Evolutionary conservation across 1,140 invertebrate genomes (phyloP).

Genomic region (Eciton burchellii): DNA sequence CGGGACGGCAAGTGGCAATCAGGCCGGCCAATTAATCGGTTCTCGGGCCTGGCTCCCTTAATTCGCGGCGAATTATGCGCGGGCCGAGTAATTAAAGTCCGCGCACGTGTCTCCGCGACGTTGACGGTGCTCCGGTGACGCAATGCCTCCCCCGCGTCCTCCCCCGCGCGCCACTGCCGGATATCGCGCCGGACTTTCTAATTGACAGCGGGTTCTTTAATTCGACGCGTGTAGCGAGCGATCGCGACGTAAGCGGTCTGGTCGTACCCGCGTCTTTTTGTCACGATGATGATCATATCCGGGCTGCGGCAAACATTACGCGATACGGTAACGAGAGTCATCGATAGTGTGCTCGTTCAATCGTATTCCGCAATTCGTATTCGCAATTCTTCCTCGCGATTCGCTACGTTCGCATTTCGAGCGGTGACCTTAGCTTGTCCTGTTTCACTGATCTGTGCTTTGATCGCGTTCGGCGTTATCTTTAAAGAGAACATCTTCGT

Average conservation of each 20-base stretch:
- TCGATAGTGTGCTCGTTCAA: slow-evolving; percentile 23
- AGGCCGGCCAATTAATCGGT: slow-evolving; percentile 77
- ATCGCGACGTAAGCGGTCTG: slow-evolving; percentile 35
- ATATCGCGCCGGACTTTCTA: slow-evolving; percentile 28
- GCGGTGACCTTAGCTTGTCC: not conserved
- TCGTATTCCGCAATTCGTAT: no score
- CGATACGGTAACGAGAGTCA: not conserved
- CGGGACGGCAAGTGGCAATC: slow-evolving; percentile 79
- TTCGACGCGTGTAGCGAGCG: slow-evolving; percentile 18
- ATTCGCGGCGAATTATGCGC: slow-evolving; percentile 72
- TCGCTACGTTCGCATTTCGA: not conserved
- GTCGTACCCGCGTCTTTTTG: slow-evolving; percentile 6
- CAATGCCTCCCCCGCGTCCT: not conserved
- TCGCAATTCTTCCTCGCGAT: not conserved
- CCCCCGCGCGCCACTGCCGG: no score
- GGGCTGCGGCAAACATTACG: not conserved
- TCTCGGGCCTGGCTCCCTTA: slow-evolving; percentile 59
- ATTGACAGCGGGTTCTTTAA: slow-evolving; percentile 29
- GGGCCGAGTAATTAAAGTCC: slow-evolving; percentile 65
- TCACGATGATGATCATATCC: slow-evolving; percentile 23
- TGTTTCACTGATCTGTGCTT: not conserved
- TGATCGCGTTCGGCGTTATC: no score
- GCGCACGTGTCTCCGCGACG: not conserved
- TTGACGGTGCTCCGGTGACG: slow-evolving; percentile 2
- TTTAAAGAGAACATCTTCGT: no score